Evolutionary conservation across 2,888 invertebrate genomes (phyloP), one percentile per base, ranked within the genome.

Genomic region (Chrysolina americana): DNA sequence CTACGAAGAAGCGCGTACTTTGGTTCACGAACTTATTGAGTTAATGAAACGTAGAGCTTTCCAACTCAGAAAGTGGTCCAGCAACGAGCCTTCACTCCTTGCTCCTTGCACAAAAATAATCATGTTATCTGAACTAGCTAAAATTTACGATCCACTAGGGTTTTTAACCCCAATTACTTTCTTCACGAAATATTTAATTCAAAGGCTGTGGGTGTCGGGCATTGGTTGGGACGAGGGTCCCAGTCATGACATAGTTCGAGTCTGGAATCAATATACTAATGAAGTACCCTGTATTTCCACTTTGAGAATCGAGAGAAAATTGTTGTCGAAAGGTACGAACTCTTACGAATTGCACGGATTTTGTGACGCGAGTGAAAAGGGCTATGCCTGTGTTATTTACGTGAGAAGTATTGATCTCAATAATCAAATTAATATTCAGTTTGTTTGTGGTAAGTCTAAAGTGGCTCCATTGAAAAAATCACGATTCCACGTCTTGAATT

Each of bases 271-370:
- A 0, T 69, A 65, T 19, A 19, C 47, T 17, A 9, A 1, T 13
- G 17, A 70, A 15, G 50, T 66, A 9, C 48, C 50, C 0, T 47
- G 6, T 15, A 17, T 73, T 9, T 41, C 28, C 0, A 36, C 47
- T 28, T 28, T 28, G 28, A 47, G 15, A 41, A 19, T 48, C 56
- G 15, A 6, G 41, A 44, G n/a, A 28, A 28, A 28, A 68, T 21
- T 10, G 72, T 17, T 21, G n/a, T n/a, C n/a, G 17, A 15, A 41
- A 63, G 17, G 17, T 13, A 11, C 19, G n/a, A 28, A n/a, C 19
- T 17, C n/a, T n/a, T 41, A n/a, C 17, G 65, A 70, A 64, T 23
- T 70, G 28, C 70, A 70, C 59, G 74, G 66, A 9, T 73, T 69
- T 41, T 10, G 47, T 36, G 73, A 73, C 13, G 59, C 47, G 4